These are phyloP conservation scores for Heliothis subflexa DNA, from an alignment of 1,140 invertebrate species.

Conservation along the genomic window DNA sequence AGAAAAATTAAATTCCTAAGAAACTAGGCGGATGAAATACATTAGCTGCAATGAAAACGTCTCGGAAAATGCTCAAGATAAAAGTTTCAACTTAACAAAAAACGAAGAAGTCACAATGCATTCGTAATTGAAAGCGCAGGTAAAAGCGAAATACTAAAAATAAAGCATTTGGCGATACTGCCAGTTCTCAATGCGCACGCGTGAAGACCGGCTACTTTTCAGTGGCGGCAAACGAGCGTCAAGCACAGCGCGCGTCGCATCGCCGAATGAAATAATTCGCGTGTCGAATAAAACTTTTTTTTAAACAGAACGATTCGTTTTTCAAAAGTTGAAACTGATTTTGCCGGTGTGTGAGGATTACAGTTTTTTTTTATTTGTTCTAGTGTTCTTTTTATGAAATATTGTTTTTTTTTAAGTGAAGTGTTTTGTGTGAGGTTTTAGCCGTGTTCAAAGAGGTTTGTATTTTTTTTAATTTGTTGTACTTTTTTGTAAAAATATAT, in stretches of 20 bases:
- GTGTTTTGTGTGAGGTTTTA: conserved; percentile 13
- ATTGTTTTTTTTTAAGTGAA: conserved; percentile 12
- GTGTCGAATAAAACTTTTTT: conserved; percentile 33
- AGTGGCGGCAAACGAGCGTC: conserved; percentile 47
- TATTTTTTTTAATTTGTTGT: background rate
- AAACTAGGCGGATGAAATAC: background rate
- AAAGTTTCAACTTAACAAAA: conserved; percentile 5
- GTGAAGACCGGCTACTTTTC: conserved; percentile 30
- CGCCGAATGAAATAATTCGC: conserved; percentile 29
- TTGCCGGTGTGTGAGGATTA: conserved; percentile 26
- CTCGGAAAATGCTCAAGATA: background rate
- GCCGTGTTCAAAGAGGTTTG: background rate
- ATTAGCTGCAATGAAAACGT: background rate
- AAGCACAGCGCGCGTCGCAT: conserved; percentile 38
- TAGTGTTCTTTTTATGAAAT: conserved; percentile 21
- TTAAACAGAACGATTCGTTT: conserved; percentile 2
- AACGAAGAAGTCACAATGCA: conserved; percentile 43
- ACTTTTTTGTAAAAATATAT: background rate
- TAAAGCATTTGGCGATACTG: conserved; percentile 44
- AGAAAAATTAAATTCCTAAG: background rate
- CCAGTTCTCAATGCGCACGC: conserved; percentile 39
- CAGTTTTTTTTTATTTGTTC: conserved; percentile 7
- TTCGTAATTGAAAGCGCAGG: conserved; percentile 48
- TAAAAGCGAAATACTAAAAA: conserved; percentile 48
- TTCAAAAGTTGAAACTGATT: conserved; percentile 2